phyloP scores from a whole-genome alignment of 2,888 invertebrate species.

The Papilio gigon region DNA sequence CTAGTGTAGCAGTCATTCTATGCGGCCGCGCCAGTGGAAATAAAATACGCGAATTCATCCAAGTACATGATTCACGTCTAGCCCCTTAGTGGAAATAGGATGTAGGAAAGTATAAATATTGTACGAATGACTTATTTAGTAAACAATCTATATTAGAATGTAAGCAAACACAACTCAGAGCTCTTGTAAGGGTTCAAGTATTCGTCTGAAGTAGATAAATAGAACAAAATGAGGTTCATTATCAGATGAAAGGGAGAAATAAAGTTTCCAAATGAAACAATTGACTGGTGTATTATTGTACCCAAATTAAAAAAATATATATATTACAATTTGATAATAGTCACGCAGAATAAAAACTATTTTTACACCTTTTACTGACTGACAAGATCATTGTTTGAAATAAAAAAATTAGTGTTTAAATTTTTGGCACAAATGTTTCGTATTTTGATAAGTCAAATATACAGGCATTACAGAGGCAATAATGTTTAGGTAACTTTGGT shows the following conservation, averaged over 20 bases:
- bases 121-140: constrained; percentile 43
- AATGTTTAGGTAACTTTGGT: no score
- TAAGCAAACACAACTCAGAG: constrained; percentile 61
- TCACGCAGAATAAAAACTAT: no score
- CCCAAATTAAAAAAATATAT: no score
- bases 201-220: constrained; percentile 66
- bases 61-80: not conserved
- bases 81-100: not conserved
- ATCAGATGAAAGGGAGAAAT: constrained; percentile 48
- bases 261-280: not conserved
- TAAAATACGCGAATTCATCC: not conserved
- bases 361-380: no score
- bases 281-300: no score
- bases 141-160: constrained; percentile 60
- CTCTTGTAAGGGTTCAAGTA: constrained; percentile 71
- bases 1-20: no score
- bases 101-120: not conserved
- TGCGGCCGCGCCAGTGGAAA: not conserved
- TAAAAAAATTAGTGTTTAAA: no score
- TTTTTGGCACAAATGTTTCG: no score
- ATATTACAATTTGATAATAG: no score
- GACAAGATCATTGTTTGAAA: no score
- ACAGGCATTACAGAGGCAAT: no score
- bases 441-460: no score
- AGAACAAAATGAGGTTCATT: constrained; percentile 76